Evolutionary conservation across 2,113 vertebrate genomes (phyloP).

Genomic region (Eubucco bourcierii): DNA sequence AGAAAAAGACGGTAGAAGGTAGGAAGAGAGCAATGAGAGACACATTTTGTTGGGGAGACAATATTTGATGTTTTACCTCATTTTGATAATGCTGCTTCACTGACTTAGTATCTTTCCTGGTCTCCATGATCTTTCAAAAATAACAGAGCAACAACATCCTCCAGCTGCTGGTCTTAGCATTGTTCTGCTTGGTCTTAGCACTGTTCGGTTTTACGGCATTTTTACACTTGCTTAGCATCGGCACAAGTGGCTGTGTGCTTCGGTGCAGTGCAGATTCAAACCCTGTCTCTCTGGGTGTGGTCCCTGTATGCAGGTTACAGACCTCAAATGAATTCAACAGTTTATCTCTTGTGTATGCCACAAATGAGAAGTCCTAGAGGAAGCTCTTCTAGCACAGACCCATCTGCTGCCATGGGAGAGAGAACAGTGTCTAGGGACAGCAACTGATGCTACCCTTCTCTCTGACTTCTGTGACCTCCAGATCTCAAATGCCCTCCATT

Average conservation of each 20-base stretch:
- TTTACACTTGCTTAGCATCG: neutral
- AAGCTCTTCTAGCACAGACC: neutral
- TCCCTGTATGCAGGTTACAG: neutral
- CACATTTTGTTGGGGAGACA: neutral
- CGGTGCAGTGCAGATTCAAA: neutral
- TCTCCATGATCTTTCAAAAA: too few relatives aligned
- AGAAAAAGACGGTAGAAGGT: too few relatives aligned
- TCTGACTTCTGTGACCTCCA: neutral
- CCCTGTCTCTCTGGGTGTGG: neutral
- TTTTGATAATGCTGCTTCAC: neutral
- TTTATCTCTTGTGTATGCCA: neutral
- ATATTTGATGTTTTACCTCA: neutral
- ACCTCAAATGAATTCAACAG: neutral
- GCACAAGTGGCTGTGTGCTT: neutral
- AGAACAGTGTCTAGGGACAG: neutral
- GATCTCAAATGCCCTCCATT: fast-evolving
- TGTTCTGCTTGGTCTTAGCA: neutral
- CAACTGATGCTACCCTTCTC: neutral
- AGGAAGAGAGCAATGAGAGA: too few relatives aligned
- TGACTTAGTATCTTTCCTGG: neutral
- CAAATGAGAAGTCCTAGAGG: too few relatives aligned
- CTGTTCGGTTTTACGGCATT: neutral
- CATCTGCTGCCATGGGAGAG: neutral
- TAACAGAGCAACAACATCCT: too few relatives aligned
- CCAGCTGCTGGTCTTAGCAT: too few relatives aligned